Base-by-base conservation (phyloP, 1,140 invertebrate genomes). In the Callitettix versicolor region DNA sequence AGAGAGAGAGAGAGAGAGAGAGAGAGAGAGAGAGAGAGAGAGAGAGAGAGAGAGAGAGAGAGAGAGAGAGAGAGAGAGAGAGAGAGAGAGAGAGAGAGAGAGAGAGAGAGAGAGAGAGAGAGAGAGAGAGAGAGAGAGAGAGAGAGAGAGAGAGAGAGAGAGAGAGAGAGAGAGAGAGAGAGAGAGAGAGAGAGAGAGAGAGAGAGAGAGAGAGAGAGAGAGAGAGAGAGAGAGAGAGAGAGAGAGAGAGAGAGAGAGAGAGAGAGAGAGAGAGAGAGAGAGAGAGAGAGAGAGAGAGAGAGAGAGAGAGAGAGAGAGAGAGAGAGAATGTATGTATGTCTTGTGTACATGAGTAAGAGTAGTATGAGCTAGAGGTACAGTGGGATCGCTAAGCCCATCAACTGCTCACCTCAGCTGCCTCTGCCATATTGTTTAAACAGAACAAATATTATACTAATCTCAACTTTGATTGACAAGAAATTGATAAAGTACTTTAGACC, bases 251-350 rank as follows among this genome's bases (percentile, higher is more conserved):
- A 33, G 47, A 33, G 47, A 33, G 47, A 33, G 47, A 33, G 47
- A 50, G 46, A 38, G 50, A 53, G 46, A 42, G 20, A 41, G 55
- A 24, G 47, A 53, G 55, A 41, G 40, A 43, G 20, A 41, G 47
- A 41, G 47, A 41, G 49, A 53, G 55, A 53, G 48, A 53, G 55
- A 53, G 38, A 53, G 55, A 42, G 47, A 40, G 55, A 51, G 38
- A 36, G 46, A 33, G 46, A 34, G 46, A 52, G 26, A 52, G 30
- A 52, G 24, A 33, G 46, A 38, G 55, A 51, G 46, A n/a, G n/a
- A n/a, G n/a, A n/a, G n/a, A n/a, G n/a, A n/a, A n/a, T n/a, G n/a
- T n/a, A n/a, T n/a, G n/a, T n/a, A n/a, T n/a, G n/a, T n/a, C n/a
- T n/a, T n/a, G n/a, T n/a, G n/a, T n/a, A n/a, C n/a, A n/a, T n/a